phyloP scores from a whole-genome alignment of 2,113 vertebrate species.

The Atractosteus spatula region DNA sequence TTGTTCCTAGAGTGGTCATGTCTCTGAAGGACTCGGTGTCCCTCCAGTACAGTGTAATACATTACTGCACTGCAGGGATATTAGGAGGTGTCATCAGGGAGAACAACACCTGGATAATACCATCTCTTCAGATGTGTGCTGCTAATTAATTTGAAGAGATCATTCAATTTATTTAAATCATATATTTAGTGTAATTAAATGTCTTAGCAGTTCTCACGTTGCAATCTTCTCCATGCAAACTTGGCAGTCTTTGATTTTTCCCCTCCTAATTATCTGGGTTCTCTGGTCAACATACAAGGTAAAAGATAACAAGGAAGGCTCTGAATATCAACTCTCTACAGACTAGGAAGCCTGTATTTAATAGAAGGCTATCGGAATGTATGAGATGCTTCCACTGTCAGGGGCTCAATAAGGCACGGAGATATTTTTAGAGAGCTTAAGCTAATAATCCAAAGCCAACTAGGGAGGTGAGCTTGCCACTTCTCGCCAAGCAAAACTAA shows the following conservation, averaged over 20 bases:
- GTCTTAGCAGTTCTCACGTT: not conserved
- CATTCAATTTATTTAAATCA: not conserved
- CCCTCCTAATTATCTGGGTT: constrained; percentile 20
- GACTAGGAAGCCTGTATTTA: constrained; percentile 33
- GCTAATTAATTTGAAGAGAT: not conserved
- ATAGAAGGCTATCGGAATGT: constrained; percentile 58
- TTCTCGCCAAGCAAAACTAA: constrained; percentile 52
- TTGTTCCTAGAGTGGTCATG: not conserved
- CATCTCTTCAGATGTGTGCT: not conserved
- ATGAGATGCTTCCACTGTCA: constrained; percentile 60
- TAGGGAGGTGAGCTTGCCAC: constrained; percentile 30
- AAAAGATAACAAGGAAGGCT: constrained; percentile 51
- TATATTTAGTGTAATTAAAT: constrained; percentile 1
- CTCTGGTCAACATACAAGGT: constrained; percentile 46
- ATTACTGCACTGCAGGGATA: no score
- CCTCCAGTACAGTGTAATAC: not conserved
- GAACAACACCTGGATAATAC: constrained; percentile 3
- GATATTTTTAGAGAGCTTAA: constrained; percentile 69
- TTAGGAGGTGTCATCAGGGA: not conserved
- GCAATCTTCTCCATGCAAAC: not conserved
- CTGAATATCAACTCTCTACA: constrained; percentile 42
- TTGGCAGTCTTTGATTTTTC: not conserved
- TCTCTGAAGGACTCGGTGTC: not conserved
- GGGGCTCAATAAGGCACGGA: constrained; percentile 61
- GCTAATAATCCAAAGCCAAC: constrained; percentile 61